Percentiles rank a stretch among this genome's conserved stretches.
These are phyloP conservation scores for Serrognathus titanus DNA, from an alignment of 2,888 invertebrate species.

Conservation along the genomic window DNA sequence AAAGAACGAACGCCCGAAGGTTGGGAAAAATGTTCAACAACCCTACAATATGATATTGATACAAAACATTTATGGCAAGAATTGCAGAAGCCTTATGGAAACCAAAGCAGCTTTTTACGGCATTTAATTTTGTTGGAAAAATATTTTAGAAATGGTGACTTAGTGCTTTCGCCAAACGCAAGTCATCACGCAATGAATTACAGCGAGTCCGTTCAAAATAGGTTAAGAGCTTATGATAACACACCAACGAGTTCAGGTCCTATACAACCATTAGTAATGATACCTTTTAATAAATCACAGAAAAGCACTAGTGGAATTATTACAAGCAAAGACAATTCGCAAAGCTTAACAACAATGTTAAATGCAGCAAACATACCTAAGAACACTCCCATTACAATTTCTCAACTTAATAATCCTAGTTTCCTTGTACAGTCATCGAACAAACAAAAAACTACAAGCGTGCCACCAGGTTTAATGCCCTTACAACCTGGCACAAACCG, in stretches of 20 bases:
- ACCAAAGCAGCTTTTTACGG: slow-evolving; percentile 79
- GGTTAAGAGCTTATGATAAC: slow-evolving; percentile 74
- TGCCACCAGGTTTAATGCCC: slow-evolving; percentile 45
- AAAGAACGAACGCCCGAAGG: slow-evolving; percentile 76
- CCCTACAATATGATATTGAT: slow-evolving; percentile 79
- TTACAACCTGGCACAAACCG: slow-evolving; percentile 40
- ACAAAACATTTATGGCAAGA: slow-evolving; percentile 79
- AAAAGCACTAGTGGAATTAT: slow-evolving; percentile 37
- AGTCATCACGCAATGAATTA: slow-evolving; percentile 73
- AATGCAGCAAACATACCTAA: slow-evolving; percentile 43
- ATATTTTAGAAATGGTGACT: slow-evolving; percentile 75
- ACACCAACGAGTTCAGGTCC: slow-evolving; percentile 42
- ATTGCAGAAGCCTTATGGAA: slow-evolving; percentile 81
- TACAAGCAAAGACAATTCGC: slow-evolving; percentile 26
- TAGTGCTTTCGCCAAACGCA: slow-evolving; percentile 70
- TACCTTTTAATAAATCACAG: slow-evolving; percentile 39
- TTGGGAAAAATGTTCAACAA: slow-evolving; percentile 77
- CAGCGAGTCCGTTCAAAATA: slow-evolving; percentile 74
- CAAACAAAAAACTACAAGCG: slow-evolving; percentile 28
- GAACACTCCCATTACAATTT: slow-evolving; percentile 43
- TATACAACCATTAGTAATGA: slow-evolving; percentile 41
- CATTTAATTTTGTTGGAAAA: slow-evolving; percentile 80
- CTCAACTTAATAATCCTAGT: slow-evolving; percentile 26
- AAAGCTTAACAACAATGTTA: slow-evolving; percentile 26
- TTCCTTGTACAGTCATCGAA: slow-evolving; percentile 13